phyloP scores from a whole-genome alignment of 2,113 vertebrate genomes.

The Pogona vitticeps region DNA sequence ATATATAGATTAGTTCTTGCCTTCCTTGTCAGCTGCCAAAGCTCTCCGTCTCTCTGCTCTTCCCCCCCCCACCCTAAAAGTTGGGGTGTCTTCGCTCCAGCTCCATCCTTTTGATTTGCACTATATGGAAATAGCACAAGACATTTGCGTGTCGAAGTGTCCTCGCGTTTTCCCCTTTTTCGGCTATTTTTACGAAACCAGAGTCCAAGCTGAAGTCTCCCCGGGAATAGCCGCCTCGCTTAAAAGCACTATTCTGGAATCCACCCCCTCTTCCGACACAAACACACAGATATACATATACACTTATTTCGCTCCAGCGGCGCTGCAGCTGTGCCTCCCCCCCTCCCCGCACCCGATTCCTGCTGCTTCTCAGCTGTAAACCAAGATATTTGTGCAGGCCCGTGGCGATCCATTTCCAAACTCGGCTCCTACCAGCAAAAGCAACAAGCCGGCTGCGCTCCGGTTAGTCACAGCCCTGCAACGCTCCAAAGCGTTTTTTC shows the following conservation, averaged over 20 bases:
- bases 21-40: too few relatives aligned
- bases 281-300: too few relatives aligned
- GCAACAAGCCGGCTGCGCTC: background rate
- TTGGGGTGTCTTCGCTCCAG: too few relatives aligned
- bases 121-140: too few relatives aligned
- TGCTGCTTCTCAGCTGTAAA: background rate
- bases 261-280: background rate
- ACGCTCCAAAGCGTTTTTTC: background rate
- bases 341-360: too few relatives aligned
- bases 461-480: background rate
- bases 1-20: too few relatives aligned
- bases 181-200: background rate
- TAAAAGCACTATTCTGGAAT: background rate
- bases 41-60: background rate
- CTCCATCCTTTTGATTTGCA: too few relatives aligned
- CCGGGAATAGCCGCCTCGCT: slow-evolving; percentile 1
- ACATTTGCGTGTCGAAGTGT: too few relatives aligned
- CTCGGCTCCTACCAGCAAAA: rapidly evolving
- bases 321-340: background rate
- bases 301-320: background rate
- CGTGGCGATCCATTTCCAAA: rapidly evolving
- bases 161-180: background rate
- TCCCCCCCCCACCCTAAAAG: too few relatives aligned
- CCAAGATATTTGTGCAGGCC: background rate
- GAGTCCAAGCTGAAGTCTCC: background rate